Percentiles rank a stretch among this genome's conserved stretches.
phyloP scores from a whole-genome alignment of 2,888 invertebrate species.

The Erebia ligea region DNA sequence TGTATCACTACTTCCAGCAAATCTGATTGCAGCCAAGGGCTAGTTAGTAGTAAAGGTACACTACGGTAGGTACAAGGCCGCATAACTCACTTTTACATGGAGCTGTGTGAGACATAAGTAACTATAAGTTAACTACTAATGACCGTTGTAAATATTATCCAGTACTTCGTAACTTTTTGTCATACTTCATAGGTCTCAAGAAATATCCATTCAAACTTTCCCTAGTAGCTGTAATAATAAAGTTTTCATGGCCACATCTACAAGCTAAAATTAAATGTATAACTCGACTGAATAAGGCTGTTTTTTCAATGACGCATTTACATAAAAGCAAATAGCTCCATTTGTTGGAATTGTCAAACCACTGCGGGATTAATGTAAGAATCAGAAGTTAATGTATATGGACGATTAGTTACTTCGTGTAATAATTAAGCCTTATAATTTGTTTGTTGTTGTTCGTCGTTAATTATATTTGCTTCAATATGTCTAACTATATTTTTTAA shows the following conservation, averaged over 20 bases:
- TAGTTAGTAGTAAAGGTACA: too few relatives aligned
- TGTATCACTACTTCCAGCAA: too few relatives aligned
- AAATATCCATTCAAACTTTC: constrained; percentile 6
- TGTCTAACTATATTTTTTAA: too few relatives aligned
- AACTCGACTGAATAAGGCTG: background rate
- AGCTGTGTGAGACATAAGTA: too few relatives aligned
- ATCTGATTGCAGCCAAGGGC: too few relatives aligned
- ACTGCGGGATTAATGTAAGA: constrained; percentile 16
- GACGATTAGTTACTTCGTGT: background rate
- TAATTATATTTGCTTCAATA: too few relatives aligned
- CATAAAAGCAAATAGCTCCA: background rate
- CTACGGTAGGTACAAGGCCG: too few relatives aligned
- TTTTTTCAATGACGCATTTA: background rate
- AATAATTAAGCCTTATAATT: background rate
- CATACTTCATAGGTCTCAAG: constrained; percentile 2
- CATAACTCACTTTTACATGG: too few relatives aligned
- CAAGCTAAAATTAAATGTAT: background rate
- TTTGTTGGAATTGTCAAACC: constrained; percentile 13
- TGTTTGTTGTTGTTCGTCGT: too few relatives aligned
- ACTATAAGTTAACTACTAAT: too few relatives aligned
- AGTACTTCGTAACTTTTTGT: background rate
- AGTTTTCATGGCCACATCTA: background rate
- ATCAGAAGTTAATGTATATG: constrained; percentile 16
- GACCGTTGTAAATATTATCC: background rate
- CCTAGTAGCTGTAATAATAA: background rate